phyloP scores from a whole-genome alignment of 1,140 invertebrate genomes.

The Microplitis mediator region DNA sequence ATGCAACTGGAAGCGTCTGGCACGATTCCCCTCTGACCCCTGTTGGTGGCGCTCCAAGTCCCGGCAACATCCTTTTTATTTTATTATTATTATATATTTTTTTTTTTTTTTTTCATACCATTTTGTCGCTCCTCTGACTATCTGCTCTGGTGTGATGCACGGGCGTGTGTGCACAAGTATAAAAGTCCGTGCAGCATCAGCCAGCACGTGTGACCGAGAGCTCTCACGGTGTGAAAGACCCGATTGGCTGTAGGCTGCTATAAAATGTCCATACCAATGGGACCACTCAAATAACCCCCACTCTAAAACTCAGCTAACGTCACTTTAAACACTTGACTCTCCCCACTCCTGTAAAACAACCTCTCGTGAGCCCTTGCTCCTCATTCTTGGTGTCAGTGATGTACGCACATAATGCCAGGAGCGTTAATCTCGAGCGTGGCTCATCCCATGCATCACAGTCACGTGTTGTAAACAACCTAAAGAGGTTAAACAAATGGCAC shows the following conservation, averaged over 20 bases:
- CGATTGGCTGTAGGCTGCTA: slow-evolving; percentile 1
- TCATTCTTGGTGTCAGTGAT: no score
- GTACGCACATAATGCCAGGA: no score
- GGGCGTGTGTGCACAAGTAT: neutral
- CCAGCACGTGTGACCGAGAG: neutral
- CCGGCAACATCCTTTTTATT: neutral
- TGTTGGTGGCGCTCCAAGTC: neutral
- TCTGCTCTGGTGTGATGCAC: neutral
- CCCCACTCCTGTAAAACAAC: neutral
- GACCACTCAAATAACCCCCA: neutral
- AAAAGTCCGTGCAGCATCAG: neutral
- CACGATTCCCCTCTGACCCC: slow-evolving; percentile 18
- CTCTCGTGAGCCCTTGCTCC: no score
- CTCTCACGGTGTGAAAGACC: neutral
- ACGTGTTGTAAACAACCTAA: no score
- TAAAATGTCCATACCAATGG: neutral
- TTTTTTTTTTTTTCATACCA: neutral
- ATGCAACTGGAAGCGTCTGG: slow-evolving; percentile 45
- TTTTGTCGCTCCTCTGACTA: no score
- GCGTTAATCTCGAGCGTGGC: no score
- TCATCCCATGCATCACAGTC: no score
- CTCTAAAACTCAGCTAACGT: neutral
- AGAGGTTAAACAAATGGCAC: no score
- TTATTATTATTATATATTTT: neutral
- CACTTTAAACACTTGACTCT: neutral